Base-by-base conservation (phyloP, 1,140 invertebrate genomes). In the Parasteatoda tepidariorum region DNA sequence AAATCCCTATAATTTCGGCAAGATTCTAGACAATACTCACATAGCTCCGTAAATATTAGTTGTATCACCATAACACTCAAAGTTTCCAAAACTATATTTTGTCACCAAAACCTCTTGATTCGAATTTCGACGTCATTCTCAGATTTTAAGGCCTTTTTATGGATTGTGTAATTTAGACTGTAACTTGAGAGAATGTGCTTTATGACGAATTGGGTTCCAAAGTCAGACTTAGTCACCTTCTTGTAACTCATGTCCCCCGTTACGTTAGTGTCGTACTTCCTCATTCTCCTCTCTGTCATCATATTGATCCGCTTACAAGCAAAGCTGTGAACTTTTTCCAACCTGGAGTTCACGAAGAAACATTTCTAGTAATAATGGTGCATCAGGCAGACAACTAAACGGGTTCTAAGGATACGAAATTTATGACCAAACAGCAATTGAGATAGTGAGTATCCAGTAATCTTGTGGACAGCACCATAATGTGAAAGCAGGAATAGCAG, bases 341-440 rank as follows among this genome's bases (percentile, higher is more conserved):
- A 2, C 55, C 55, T 59, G 55, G 24, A 11, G 9, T n/a, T 59
- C 18, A 1, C 55, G 24, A 59, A 59, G 9, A 11, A n/a, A 22
- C 24, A 11, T n/a, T n/a, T 57, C 55, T 57, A n/a, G 9, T 3
- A 5, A 26, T 59, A 22, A 2, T 2, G 55, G 24, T 59, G 9
- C 24, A 59, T 59, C 55, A 7, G 55, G 2, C n/a, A n/a, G n/a
- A 59, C 55, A 26, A 68, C 2, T 6, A 68, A 68, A 68, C 2
- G 66, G 70, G 89, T 88, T 70, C n/a, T 55, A 57, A 85, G 85
- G 1, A 84, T 70, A 13, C 62, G 31, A 18, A 86, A 26, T 66
- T 87, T 85, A 24, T 84, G 31, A 31, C 84, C 86, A 30, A 87
- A 68, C 55, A 86, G 76, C 30, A 87, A 24, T 34, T 54, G 61